phyloP scores from a whole-genome alignment of 1,140 invertebrate genomes.

The Dendroctonus valens region DNA sequence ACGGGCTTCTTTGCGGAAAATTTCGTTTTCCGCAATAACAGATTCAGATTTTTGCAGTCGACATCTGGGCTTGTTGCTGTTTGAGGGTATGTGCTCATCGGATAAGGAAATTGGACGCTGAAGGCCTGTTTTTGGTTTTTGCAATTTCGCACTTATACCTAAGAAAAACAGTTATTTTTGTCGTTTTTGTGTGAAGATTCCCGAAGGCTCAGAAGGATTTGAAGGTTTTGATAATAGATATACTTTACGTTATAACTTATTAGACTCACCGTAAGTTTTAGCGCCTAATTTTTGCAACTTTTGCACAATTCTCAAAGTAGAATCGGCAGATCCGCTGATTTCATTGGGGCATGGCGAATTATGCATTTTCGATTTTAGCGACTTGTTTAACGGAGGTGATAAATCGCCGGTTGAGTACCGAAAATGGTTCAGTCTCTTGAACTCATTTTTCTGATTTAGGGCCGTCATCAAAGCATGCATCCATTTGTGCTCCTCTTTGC shows the following conservation, averaged over 20 bases:
- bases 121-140: conserved; percentile 6
- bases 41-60: conserved; percentile 2
- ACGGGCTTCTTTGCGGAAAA: not conserved
- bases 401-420: conserved; percentile 48
- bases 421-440: conserved; percentile 44
- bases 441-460: conserved; percentile 41
- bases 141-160: conserved; percentile 15
- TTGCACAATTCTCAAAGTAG: conserved; percentile 32
- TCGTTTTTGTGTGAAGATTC: no score
- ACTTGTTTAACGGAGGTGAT: conserved; percentile 5
- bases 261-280: conserved; percentile 22
- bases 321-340: not conserved
- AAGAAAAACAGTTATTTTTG: not conserved
- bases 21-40: conserved; percentile 7
- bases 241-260: not conserved
- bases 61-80: not conserved
- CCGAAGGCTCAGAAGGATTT: no score
- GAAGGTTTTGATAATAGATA: no score
- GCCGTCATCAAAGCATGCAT: conserved; percentile 51
- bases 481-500: conserved; percentile 49
- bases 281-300: conserved; percentile 41
- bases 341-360: conserved; percentile 7
- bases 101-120: conserved; percentile 8
- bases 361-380: conserved; percentile 2
- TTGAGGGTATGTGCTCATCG: conserved; percentile 6